Percentiles rank a stretch among this genome's conserved stretches.
phyloP scores from a whole-genome alignment of 2,797 vertebrate genomes.

The Esox lucius region DNA sequence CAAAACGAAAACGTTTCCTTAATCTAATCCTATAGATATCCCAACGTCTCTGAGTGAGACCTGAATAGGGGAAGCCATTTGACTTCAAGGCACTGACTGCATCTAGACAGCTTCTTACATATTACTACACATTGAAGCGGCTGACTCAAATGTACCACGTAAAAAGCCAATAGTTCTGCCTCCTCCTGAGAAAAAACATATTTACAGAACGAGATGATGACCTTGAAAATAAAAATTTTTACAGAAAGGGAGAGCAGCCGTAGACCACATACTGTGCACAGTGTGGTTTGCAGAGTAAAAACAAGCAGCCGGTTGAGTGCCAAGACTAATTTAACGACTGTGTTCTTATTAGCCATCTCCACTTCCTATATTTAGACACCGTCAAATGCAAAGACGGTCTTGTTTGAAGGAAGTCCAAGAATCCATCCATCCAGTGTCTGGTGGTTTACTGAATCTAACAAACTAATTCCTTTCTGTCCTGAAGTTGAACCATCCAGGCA shows the following conservation, averaged over 20 bases:
- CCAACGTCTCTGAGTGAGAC: not conserved
- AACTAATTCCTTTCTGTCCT: not conserved
- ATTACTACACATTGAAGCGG: not conserved
- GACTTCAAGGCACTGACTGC: not conserved
- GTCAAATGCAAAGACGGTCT: slow-evolving; percentile 10
- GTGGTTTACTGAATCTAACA: not conserved
- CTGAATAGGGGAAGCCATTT: not conserved
- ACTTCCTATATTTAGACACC: slow-evolving; percentile 25
- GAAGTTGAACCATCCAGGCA: not conserved
- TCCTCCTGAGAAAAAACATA: not conserved
- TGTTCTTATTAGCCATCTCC: slow-evolving; percentile 17
- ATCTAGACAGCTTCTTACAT: not conserved
- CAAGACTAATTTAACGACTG: slow-evolving; percentile 21
- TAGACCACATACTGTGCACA: slow-evolving; percentile 19
- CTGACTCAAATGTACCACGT: not conserved
- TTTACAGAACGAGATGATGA: slow-evolving; percentile 13
- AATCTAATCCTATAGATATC: not conserved
- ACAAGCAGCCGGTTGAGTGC: slow-evolving; percentile 12
- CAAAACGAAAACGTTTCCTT: not conserved
- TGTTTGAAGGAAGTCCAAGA: slow-evolving; percentile 7
- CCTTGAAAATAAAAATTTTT: slow-evolving; percentile 16
- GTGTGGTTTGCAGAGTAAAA: slow-evolving; percentile 24
- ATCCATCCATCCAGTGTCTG: not conserved
- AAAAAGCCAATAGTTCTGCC: not conserved
- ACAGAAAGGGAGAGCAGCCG: not conserved